A percentile compares a stretch with the other conserved stretches of the same genome.
These are phyloP conservation scores for Cydia amplana DNA, from an alignment of 1,140 invertebrate species.

Conservation along the genomic window DNA sequence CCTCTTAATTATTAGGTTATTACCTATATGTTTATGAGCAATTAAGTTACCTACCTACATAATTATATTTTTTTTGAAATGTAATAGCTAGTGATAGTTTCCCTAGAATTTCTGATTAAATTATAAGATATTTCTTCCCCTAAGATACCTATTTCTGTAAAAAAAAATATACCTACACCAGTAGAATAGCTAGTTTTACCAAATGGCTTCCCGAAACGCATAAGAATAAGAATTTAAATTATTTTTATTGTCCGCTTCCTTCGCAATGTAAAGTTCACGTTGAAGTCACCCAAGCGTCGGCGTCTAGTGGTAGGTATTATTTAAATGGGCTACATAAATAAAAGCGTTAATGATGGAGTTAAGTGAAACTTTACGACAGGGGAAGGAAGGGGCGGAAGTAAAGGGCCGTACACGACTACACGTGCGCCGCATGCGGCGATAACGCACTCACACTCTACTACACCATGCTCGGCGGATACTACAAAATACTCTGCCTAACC, in stretches of 20 bases:
- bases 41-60: too few relatives aligned
- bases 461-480: not conserved
- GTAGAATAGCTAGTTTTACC: too few relatives aligned
- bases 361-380: slow-evolving; percentile 63
- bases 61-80: too few relatives aligned
- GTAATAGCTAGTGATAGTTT: too few relatives aligned
- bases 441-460: slow-evolving; percentile 43
- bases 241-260: slow-evolving; percentile 14
- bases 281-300: slow-evolving; percentile 15
- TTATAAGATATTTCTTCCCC: too few relatives aligned
- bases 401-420: slow-evolving; percentile 45
- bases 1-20: too few relatives aligned
- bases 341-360: slow-evolving; percentile 44
- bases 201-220: not conserved
- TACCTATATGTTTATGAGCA: too few relatives aligned
- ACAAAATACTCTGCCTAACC: slow-evolving; percentile 31
- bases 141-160: too few relatives aligned
- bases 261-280: slow-evolving; percentile 27
- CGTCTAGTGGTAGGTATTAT: slow-evolving; percentile 3
- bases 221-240: slow-evolving; percentile 22
- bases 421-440: slow-evolving; percentile 65
- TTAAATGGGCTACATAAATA: slow-evolving; percentile 31
- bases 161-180: too few relatives aligned
- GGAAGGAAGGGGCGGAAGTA: slow-evolving; percentile 69
- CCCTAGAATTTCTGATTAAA: too few relatives aligned